These are phyloP conservation scores for Cepaea nemoralis DNA, from an alignment of 1,140 invertebrate species.

Conservation along the genomic window DNA sequence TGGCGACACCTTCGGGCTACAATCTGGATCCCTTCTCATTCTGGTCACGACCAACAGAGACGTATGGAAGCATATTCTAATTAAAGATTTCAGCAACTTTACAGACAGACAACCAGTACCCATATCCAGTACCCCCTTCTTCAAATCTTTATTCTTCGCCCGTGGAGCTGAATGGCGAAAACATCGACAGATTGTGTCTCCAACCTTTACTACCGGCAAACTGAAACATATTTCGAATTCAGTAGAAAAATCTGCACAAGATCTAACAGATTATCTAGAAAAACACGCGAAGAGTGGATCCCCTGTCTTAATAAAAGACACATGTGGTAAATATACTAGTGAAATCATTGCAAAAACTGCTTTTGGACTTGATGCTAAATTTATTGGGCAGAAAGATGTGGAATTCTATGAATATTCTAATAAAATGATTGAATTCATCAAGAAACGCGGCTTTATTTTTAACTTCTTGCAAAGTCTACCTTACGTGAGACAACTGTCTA, in stretches of 20 bases:
- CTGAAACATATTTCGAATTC: conserved; percentile 1
- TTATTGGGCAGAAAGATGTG: background rate
- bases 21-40: no score
- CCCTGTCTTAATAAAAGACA: background rate
- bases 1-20: conserved; percentile 7
- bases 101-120: background rate
- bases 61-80: background rate
- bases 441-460: background rate
- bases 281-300: background rate
- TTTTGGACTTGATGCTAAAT: conserved; percentile 18
- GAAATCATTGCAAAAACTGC: conserved; percentile 28
- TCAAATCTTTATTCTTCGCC: conserved; percentile 11
- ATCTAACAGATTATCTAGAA: background rate
- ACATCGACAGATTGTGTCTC: conserved; percentile 25
- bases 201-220: conserved; percentile 23
- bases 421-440: background rate
- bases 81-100: conserved; percentile 36
- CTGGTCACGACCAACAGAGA: conserved; percentile 6
- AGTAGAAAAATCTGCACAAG: background rate
- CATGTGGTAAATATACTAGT: background rate
- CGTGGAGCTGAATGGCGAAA: background rate
- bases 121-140: conserved; percentile 11
- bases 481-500: background rate
- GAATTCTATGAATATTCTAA: conserved; percentile 22
- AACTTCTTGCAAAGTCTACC: background rate